Evolutionary conservation across 2,888 invertebrate genomes (phyloP).

Genomic region (Muscina levida): DNA sequence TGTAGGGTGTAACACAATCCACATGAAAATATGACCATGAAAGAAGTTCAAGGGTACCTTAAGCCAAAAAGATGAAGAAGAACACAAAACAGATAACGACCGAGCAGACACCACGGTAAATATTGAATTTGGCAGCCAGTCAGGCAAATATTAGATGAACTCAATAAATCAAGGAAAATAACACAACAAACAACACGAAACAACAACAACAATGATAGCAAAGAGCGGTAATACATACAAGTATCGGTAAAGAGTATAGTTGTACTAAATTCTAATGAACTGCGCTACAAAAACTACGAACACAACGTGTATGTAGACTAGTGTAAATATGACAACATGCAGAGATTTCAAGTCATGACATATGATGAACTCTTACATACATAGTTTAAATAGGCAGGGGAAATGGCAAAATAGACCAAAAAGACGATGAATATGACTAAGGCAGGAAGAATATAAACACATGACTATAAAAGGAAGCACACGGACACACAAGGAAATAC

Average conservation of each 20-base stretch:
- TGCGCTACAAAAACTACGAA: neutral
- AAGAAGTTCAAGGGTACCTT: slow-evolving; percentile 13
- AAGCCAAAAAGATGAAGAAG: neutral
- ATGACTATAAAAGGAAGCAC: no score
- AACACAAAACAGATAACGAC: neutral
- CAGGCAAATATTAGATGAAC: slow-evolving; percentile 25
- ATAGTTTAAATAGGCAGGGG: no score
- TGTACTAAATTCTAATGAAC: neutral
- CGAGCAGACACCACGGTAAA: slow-evolving; percentile 15
- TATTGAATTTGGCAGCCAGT: slow-evolving; percentile 29
- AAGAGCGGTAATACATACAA: no score
- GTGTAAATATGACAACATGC: neutral
- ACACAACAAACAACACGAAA: neutral
- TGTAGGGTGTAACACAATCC: slow-evolving; percentile 6
- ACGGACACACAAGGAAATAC: no score
- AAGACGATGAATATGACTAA: no score
- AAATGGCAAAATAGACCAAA: no score
- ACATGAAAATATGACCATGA: no score
- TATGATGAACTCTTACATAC: no score
- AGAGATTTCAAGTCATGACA: no score
- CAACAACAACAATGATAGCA: neutral
- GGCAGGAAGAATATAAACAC: no score
- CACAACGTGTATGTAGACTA: slow-evolving; percentile 14
- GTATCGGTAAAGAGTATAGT: no score
- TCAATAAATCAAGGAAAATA: neutral